Conservation (phyloP, 2,797 vertebrate genomes). For the Paguma larvata region DNA sequence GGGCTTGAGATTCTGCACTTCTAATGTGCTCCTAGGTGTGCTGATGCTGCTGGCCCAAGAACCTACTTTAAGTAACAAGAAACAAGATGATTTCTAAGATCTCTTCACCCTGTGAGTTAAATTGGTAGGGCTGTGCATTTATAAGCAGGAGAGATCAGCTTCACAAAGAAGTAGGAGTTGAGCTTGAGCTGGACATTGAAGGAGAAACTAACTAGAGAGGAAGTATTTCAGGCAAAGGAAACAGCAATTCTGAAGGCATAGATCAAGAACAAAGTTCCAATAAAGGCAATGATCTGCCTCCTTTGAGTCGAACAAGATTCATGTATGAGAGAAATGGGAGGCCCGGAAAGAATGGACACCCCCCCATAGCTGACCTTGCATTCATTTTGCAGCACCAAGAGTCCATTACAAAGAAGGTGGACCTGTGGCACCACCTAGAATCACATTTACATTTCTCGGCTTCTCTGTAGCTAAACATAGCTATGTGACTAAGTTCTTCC, state of each 20-base stretch:
- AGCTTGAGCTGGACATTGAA: not conserved
- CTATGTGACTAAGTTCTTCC: not conserved
- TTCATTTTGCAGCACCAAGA: constrained; percentile 9
- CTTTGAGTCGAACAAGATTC: not conserved
- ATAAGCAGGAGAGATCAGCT: constrained; percentile 14
- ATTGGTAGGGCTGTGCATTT: not conserved
- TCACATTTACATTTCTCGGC: not conserved
- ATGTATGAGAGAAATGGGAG: not conserved
- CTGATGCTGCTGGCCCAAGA: not conserved
- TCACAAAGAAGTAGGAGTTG: constrained; percentile 37
- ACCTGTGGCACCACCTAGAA: not conserved
- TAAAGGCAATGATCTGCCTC: not conserved
- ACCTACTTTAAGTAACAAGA: not conserved
- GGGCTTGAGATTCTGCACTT: constrained; percentile 28
- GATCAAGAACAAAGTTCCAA: not conserved
- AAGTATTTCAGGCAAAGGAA: constrained; percentile 16
- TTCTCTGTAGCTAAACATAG: not conserved
- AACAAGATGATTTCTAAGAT: not conserved
- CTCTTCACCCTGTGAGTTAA: not conserved
- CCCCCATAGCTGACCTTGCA: not conserved
- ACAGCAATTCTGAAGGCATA: not conserved
- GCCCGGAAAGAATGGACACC: not conserved
- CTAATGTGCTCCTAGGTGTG: not conserved
- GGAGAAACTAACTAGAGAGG: constrained; percentile 6
- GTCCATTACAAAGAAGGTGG: not conserved